Base-by-base conservation (phyloP, 2,888 invertebrate species). In the Agrochola litura region DNA sequence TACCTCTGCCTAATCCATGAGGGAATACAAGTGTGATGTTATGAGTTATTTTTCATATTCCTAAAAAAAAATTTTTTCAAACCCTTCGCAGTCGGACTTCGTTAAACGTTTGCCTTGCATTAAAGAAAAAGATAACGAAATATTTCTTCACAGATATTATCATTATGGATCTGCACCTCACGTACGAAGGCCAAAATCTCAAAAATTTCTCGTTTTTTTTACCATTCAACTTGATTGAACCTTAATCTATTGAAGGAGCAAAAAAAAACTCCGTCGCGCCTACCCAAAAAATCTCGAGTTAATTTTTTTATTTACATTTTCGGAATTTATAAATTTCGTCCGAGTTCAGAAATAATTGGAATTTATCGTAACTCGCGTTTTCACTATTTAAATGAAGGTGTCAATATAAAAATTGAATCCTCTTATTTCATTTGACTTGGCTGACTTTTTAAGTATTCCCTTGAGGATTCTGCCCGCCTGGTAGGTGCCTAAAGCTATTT, bases 261-360 rank as follows among this genome's bases (percentile, higher is more conserved):
- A 54, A 78, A 86, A 37, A 69, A 22, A 64, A 43, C 49, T 37
- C 4, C 9, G 64, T 37, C n/a, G 8, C 12, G 16, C 41, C 54
- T 54, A 22, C 41, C 49, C 1, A n/a, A 64, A 73, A 68, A 68
- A 60, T 61, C 30, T 56, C 12, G 22, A 61, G n/a, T 37, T 37
- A 67, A 69, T 72, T 78, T 78, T 72, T 78, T 78, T 22, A 66
- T 78, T 56, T 63, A 56, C 37, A 73, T 41, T 68, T 74, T 63
- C 25, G 41, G 58, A 73, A 79, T 72, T 75, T 61, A 46, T 49
- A 46, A 71, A 73, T 79, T n/a, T 73, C 58, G n/a, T 60, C 41
- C n/a, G n/a, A 65, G 25, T 60, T 72, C 19, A 6, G 37, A 79
- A 63, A 52, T 43, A 43, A 52, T 10, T 68, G 37, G 43, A 79